phyloP scores from a whole-genome alignment of 2,888 invertebrate genomes.

The Branchellion lobata region DNA sequence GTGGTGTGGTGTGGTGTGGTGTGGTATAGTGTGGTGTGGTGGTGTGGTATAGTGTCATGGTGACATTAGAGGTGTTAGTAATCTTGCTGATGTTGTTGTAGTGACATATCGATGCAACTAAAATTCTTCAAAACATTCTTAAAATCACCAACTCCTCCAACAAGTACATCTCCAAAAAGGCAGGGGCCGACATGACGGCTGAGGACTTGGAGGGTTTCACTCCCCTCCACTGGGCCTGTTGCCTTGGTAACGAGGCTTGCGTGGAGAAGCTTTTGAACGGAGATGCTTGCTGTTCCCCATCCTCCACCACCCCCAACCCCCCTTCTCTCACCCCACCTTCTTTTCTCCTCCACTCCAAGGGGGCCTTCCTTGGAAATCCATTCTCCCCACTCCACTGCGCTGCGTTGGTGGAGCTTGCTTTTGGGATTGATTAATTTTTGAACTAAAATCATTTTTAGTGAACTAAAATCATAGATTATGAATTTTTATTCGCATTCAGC shows the following conservation, averaged over 20 bases:
- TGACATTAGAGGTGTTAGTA: no score
- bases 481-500: no score
- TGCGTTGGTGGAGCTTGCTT: background rate
- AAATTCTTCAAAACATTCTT: no score
- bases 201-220: background rate
- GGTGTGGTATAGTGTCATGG: no score
- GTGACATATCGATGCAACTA: no score
- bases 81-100: no score
- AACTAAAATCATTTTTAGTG: no score
- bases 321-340: background rate
- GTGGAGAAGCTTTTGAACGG: background rate
- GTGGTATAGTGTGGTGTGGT: no score
- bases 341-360: background rate
- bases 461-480: no score
- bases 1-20: no score
- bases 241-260: constrained; percentile 3
- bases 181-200: background rate
- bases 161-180: no score
- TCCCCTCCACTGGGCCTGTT: background rate
- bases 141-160: no score
- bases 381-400: background rate
- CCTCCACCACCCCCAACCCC: constrained; percentile 15
- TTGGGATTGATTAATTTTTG: background rate
- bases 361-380: background rate
- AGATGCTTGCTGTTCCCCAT: background rate